Evolutionary conservation across 2,888 invertebrate genomes (phyloP), one percentile per base, ranked within the genome.

Genomic region (Ischnura elegans): DNA sequence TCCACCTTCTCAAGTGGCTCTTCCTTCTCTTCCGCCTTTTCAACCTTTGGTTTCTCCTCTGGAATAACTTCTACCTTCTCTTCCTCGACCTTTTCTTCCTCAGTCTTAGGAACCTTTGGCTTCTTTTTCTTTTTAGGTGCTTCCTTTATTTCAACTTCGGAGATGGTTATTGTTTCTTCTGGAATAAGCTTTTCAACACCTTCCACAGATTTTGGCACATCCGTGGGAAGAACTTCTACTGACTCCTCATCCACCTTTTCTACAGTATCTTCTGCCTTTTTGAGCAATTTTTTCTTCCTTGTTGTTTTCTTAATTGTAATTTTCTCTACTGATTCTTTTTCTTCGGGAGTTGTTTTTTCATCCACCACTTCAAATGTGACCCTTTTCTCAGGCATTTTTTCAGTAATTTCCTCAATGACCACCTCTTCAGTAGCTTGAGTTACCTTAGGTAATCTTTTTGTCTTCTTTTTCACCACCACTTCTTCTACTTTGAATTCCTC

Each of bases 251-350:
- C n/a, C 2, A 90, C 43, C 45, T 43, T 90, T 42, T 90, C 90
- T 43, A 66, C 90, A 1, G 21, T 5, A 13, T 43, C 16, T 25
- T 61, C 61, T 43, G 61, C 43, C 21, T 10, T 94, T 84, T 51
- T 87, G 13, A 61, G 61, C 0, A 45, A n/a, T 94, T 95, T 95
- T 95, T 94, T 95, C 87, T 94, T n/a, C 95, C 94, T 95, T 3
- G 61, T 36, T 8, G 90, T 66, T n/a, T 90, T 16, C 10, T 61
- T 42, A 13, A 61, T 6, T 42, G 43, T n/a, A 0, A 90, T 19
- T 25, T 90, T 55, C 1, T 36, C 43, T 19, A 61, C 45, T 0
- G 61, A 29, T n/a, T n/a, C 43, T 25, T 42, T 90, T 90, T 90
- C 61, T 43, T 43, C 25, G 10, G 90, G 90, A n/a, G 43, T 36